Evolutionary conservation across 2,797 vertebrate species (phyloP), one percentile per base, ranked within the genome.

Genomic region (Urophycis tenuis): DNA sequence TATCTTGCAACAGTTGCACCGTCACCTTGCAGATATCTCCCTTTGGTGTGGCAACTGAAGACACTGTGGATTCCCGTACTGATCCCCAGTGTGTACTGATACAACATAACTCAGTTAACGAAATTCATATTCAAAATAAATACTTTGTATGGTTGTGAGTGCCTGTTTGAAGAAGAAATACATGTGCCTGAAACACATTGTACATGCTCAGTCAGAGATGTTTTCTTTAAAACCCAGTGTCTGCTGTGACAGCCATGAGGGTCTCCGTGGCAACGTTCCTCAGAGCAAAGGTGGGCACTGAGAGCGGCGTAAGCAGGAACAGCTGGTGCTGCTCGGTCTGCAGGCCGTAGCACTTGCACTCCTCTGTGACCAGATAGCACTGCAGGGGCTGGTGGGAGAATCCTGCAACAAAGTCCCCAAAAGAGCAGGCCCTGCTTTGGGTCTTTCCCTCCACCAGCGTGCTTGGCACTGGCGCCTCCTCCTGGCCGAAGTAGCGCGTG

Each of bases 331-430:
- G 94, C 8, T 88, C 88, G 0, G 92, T 90, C 83, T 96, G 95
- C 73, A 96, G 84, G 36, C 88, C 90, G 32, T 91, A 95, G 89
- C 93, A 87, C 88, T 96, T 88, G 75, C 91, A 92, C 73, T 95
- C 84, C 5, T 94, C 89, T 32, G 91, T 92, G 35, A 95, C 94
- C 1, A 95, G 83, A 86, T 96, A 98, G 87, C 95, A 96, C 85
- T 95, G 95, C 31, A 91, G 85, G 0, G 95, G 94, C 34, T 89
- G 85, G 45, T 95, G 95, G 6, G 89, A 78, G 75, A 91, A 92
- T 32, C 91, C 92, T 17, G 74, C 77, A 0, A 80, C 79, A 60
- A 94, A 94, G 64, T 94, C 93, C 75, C 95, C 93, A 39, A 82
- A 60, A 25, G 53, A 7, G 53, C 22, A 45, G 72, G 72, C 76